These are phyloP conservation scores for Halichoeres trimaculatus DNA, from an alignment of 2,113 vertebrate genomes.

Conservation along the genomic window DNA sequence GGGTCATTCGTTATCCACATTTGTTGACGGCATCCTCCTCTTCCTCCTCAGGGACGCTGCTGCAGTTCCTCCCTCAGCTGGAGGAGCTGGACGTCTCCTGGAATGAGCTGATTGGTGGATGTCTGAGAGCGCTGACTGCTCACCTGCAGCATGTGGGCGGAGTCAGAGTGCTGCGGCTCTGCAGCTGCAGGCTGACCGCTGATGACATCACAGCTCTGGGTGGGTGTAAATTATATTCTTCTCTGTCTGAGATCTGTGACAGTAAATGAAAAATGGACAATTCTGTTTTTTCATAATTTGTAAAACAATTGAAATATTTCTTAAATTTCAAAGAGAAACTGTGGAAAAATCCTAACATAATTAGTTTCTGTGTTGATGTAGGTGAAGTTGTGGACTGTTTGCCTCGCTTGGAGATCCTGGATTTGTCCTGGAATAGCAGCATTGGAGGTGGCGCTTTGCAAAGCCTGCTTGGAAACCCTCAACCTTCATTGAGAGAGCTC, in stretches of 20 bases:
- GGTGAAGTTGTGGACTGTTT: constrained; percentile 82
- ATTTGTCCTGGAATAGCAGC: constrained; percentile 90
- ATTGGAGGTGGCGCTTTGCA: constrained; percentile 86
- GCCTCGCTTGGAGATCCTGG: constrained; percentile 86
- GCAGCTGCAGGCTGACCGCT: constrained; percentile 84
- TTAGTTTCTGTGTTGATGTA: constrained; percentile 47
- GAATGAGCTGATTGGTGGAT: constrained; percentile 88
- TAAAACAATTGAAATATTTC: no score
- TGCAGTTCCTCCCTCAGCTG: constrained; percentile 84
- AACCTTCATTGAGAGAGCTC: constrained; percentile 80
- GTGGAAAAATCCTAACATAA: no score
- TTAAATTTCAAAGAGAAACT: no score
- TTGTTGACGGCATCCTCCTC: not conserved
- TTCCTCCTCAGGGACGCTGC: constrained; percentile 74
- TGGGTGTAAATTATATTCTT: constrained; percentile 63
- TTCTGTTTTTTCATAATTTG: no score
- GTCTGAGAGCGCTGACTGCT: constrained; percentile 79
- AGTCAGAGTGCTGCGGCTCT: constrained; percentile 85
- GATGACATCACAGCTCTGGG: constrained; percentile 86
- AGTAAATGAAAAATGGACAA: no score
- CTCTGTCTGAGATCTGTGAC: no score
- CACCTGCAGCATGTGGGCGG: constrained; percentile 82
- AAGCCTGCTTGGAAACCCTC: constrained; percentile 80
- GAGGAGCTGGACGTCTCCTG: constrained; percentile 91
- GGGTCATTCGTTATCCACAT: no score